A percentile compares a stretch with the other conserved stretches of the same genome.
phyloP scores from a whole-genome alignment of 1,140 invertebrate species.

The Acromyrmex charruanus region DNA sequence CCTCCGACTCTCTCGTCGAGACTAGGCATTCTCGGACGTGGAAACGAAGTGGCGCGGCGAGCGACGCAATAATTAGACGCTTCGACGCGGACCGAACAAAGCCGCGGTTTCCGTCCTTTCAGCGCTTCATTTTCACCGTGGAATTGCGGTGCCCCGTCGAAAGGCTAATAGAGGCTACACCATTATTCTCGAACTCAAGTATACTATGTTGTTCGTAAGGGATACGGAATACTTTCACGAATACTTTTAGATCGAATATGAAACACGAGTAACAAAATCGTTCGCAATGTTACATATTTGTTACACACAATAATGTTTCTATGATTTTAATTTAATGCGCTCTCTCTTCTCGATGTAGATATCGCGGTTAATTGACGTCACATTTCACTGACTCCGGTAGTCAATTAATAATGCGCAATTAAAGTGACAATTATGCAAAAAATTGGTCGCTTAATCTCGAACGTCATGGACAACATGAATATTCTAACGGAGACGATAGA shows the following conservation, averaged over 20 bases:
- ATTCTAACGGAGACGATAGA: constrained; percentile 14
- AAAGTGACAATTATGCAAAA: constrained; percentile 54
- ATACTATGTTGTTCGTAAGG: not conserved
- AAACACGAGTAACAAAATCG: not conserved
- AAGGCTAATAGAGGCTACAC: constrained; percentile 24
- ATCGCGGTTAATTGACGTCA: not conserved
- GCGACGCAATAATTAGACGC: constrained; percentile 73
- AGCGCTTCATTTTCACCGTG: constrained; percentile 51
- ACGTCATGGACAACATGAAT: constrained; percentile 27
- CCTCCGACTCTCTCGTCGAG: constrained; percentile 8
- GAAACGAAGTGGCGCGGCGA: constrained; percentile 57
- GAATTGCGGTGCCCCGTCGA: constrained; percentile 35
- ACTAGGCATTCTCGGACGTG: constrained; percentile 42
- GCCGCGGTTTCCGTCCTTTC: constrained; percentile 50
- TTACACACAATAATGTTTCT: not conserved
- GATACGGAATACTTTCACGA: not conserved
- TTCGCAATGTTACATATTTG: not conserved
- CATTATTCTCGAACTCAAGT: constrained; percentile 25
- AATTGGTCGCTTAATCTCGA: constrained; percentile 29
- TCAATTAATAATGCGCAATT: constrained; percentile 56
- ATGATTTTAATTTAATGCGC: not conserved
- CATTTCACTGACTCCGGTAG: not conserved
- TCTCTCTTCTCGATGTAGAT: not conserved
- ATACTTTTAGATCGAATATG: not conserved
- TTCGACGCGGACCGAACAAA: constrained; percentile 66